Percentiles rank a stretch among this genome's conserved stretches.
These are phyloP conservation scores for Abscondita cerata DNA, from an alignment of 2,888 invertebrate species.

Conservation along the genomic window DNA sequence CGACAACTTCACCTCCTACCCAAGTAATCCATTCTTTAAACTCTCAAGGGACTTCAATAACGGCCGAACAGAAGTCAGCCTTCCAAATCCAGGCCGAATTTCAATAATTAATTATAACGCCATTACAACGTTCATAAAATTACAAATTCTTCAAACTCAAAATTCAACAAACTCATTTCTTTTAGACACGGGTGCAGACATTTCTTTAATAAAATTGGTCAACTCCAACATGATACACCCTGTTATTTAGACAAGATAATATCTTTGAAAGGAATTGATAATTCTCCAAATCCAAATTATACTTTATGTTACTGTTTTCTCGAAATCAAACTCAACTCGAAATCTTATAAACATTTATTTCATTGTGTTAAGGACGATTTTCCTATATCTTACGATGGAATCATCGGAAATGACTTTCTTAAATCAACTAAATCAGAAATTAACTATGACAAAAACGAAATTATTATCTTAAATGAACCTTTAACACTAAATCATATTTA, in stretches of 20 bases:
- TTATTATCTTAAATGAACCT: no score
- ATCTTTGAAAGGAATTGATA: background rate
- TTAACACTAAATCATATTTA: no score
- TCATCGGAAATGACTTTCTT: background rate
- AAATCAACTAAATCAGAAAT: background rate
- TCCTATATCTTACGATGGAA: background rate
- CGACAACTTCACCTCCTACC: background rate
- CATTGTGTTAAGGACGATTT: background rate
- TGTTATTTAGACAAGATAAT: background rate
- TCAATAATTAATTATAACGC: background rate
- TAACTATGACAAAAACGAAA: background rate
- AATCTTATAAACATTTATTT: background rate
- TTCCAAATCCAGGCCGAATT: background rate
- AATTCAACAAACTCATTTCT: background rate
- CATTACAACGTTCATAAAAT: background rate
- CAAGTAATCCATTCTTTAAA: background rate
- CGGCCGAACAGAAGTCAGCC: background rate
- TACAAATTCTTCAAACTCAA: background rate
- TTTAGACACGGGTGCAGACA: background rate
- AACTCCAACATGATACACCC: background rate
- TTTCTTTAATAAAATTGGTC: slow-evolving; percentile 1
- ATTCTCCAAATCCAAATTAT: background rate
- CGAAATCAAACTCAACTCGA: background rate
- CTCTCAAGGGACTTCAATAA: background rate
- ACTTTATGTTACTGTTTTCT: background rate